phyloP scores from a whole-genome alignment of 2,113 vertebrate species.

The Gopherus flavomarginatus region DNA sequence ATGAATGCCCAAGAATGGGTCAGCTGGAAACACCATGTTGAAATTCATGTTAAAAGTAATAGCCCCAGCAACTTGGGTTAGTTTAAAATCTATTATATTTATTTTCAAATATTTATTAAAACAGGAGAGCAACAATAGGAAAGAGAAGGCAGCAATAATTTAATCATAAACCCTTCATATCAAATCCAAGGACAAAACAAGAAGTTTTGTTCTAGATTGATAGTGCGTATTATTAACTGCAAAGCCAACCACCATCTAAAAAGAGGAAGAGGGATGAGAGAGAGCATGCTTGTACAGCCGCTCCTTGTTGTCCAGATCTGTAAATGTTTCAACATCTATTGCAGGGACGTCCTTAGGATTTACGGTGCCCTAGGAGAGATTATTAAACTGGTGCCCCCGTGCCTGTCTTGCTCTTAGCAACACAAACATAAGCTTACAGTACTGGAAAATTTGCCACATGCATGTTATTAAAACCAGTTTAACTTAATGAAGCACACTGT shows the following conservation, averaged over 20 bases:
- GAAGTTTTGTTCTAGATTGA: background rate
- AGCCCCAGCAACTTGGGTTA: background rate
- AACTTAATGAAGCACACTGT: too few relatives aligned
- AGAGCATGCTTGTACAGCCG: fast-evolving
- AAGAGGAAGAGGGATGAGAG: background rate
- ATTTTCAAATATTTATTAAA: background rate
- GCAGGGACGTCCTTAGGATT: too few relatives aligned
- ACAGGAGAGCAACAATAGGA: background rate
- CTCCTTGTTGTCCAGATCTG: background rate
- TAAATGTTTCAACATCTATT: background rate
- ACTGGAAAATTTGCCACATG: too few relatives aligned
- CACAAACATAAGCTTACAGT: too few relatives aligned
- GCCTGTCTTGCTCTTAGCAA: too few relatives aligned
- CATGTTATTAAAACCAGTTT: too few relatives aligned
- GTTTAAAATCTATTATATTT: background rate
- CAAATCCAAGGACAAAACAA: background rate
- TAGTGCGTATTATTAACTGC: background rate
- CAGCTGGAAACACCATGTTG: background rate
- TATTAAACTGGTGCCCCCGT: too few relatives aligned
- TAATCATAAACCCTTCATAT: background rate
- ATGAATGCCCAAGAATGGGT: slow-evolving; percentile 50
- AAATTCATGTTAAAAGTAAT: background rate
- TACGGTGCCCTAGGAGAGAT: too few relatives aligned
- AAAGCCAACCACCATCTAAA: background rate
- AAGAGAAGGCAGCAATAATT: background rate